Conservation (phyloP, 2,888 invertebrate species). For the Lagria hirta region DNA sequence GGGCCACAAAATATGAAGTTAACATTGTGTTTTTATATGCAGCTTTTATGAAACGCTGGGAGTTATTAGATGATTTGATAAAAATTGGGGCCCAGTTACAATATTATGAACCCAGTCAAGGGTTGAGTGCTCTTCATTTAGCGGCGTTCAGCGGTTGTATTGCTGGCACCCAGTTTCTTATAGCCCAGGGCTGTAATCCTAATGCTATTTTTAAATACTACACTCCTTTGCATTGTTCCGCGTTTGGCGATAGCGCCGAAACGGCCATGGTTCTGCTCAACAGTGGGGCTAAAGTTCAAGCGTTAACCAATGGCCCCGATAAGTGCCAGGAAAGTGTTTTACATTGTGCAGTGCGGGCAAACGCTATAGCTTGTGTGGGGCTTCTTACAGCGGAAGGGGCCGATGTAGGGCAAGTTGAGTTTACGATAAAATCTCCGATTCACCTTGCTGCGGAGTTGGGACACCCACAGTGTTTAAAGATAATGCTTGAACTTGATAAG, state of each 20-base stretch:
- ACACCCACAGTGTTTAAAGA: slow-evolving; percentile 71
- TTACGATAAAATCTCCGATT: slow-evolving; percentile 75
- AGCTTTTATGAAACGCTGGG: slow-evolving; percentile 70
- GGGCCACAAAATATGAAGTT: slow-evolving; percentile 66
- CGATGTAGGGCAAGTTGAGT: slow-evolving; percentile 73
- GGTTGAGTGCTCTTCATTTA: slow-evolving; percentile 74
- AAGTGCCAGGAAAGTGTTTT: slow-evolving; percentile 75
- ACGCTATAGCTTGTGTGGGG: slow-evolving; percentile 76
- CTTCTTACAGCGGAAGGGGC: slow-evolving; percentile 75
- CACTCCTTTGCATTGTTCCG: slow-evolving; percentile 86
- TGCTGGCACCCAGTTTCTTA: slow-evolving; percentile 68
- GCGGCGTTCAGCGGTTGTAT: slow-evolving; percentile 78
- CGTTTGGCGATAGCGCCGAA: slow-evolving; percentile 80
- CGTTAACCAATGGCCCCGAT: slow-evolving; percentile 62
- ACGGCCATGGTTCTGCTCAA: slow-evolving; percentile 77
- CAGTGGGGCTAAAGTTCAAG: slow-evolving; percentile 67
- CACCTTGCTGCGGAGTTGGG: slow-evolving; percentile 82
- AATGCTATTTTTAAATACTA: slow-evolving; percentile 71
- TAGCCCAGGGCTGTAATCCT: slow-evolving; percentile 68
- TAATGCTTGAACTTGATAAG: slow-evolving; percentile 72
- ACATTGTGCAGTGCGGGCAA: slow-evolving; percentile 84
- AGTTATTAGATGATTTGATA: slow-evolving; percentile 66
- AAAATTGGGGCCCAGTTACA: slow-evolving; percentile 70
- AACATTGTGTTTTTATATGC: slow-evolving; percentile 74
- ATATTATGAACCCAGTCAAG: slow-evolving; percentile 70